Conservation (phyloP, 2,888 invertebrate species). For the Danaus chrysippus region DNA sequence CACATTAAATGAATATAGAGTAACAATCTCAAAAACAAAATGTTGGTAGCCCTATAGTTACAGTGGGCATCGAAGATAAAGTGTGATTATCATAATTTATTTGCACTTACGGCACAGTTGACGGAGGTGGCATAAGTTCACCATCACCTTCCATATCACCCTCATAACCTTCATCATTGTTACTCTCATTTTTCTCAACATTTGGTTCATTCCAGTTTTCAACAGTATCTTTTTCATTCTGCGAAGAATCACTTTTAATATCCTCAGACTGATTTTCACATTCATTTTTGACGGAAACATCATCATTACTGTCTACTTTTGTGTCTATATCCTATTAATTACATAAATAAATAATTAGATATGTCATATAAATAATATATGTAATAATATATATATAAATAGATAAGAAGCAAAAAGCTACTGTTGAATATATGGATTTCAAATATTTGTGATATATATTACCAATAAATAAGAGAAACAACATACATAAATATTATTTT, state of each 20-base stretch:
- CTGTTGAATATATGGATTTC: too few relatives aligned
- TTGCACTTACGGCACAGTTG: constrained; percentile 73
- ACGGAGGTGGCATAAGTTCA: constrained; percentile 92
- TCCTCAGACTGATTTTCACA: constrained; percentile 33
- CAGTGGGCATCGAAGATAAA: not conserved
- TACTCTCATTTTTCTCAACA: constrained; percentile 47
- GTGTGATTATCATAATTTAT: not conserved
- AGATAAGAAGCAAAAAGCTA: too few relatives aligned
- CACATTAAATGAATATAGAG: too few relatives aligned
- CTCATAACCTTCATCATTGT: constrained; percentile 83
- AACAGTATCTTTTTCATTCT: constrained; percentile 48
- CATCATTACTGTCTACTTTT: not conserved
- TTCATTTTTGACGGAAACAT: constrained; percentile 23
- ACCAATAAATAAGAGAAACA: too few relatives aligned
- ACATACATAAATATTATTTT: too few relatives aligned
- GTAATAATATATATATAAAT: too few relatives aligned
- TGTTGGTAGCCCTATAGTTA: not conserved
- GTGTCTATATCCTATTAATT: not conserved
- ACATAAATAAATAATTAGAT: not conserved
- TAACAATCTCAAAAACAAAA: too few relatives aligned
- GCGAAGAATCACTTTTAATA: constrained; percentile 58
- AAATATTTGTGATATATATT: too few relatives aligned
- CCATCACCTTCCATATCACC: constrained; percentile 82
- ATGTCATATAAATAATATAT: too few relatives aligned
- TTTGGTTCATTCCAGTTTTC: constrained; percentile 37